Conservation (phyloP, 2,113 vertebrate species). For the Ornithorhynchus anatinus region DNA sequence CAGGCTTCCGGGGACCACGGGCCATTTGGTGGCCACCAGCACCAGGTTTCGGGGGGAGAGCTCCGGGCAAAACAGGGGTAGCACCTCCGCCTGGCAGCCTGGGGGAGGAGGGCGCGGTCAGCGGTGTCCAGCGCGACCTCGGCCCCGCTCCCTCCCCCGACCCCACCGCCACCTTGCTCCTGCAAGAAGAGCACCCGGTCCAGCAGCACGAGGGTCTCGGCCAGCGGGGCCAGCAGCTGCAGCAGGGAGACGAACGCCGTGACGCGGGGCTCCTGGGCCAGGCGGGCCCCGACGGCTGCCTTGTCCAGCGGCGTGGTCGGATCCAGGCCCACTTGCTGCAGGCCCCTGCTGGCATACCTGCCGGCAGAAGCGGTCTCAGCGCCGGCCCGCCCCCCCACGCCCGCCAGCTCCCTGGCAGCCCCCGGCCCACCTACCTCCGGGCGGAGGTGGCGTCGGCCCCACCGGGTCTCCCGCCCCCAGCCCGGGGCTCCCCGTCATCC, state of each 20-base stretch:
- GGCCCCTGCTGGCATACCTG: slow-evolving; percentile 84
- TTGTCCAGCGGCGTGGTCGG: slow-evolving; percentile 60
- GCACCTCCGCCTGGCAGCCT: slow-evolving; percentile 84
- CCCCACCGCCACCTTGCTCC: slow-evolving; percentile 78
- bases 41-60: slow-evolving; percentile 91
- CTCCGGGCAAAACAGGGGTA: slow-evolving; percentile 86
- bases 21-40: slow-evolving; percentile 73
- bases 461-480: background rate
- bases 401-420: background rate
- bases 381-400: background rate
- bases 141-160: accelerated
- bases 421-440: background rate
- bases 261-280: slow-evolving; percentile 80
- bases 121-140: background rate
- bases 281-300: slow-evolving; percentile 60
- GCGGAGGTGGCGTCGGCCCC: background rate
- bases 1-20: too few relatives aligned
- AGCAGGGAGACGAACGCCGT: slow-evolving; percentile 87
- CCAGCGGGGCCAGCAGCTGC: slow-evolving; percentile 83
- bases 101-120: background rate
- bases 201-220: slow-evolving; percentile 90
- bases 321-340: slow-evolving; percentile 79
- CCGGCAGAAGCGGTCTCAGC: background rate
- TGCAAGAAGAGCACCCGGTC: slow-evolving; percentile 89
- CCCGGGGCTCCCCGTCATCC: background rate